Evolutionary conservation across 2,797 vertebrate genomes (phyloP).

Genomic region (Argyrosomus regius): DNA sequence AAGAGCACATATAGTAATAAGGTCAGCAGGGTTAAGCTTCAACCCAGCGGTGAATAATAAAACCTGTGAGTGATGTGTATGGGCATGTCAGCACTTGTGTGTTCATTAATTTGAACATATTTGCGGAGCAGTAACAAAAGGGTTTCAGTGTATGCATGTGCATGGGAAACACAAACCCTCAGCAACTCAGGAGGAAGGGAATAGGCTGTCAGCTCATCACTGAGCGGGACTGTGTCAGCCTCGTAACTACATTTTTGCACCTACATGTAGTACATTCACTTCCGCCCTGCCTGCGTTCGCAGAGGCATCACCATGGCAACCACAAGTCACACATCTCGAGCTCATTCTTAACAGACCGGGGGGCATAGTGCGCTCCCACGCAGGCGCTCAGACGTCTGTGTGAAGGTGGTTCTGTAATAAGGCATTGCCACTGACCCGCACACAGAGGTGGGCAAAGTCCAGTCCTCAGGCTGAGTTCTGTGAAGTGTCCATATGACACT

Average conservation of each 20-base stretch:
- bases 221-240: conserved; percentile 39
- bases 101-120: conserved; percentile 58
- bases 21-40: conserved; percentile 38
- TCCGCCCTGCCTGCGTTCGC: conserved; percentile 53
- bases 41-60: conserved; percentile 16
- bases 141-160: neutral
- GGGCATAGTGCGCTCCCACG: conserved; percentile 60
- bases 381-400: conserved; percentile 53
- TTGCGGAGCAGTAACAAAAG: conserved; percentile 52
- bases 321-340: conserved; percentile 63
- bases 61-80: conserved; percentile 28
- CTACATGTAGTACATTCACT: conserved; percentile 54
- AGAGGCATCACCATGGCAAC: conserved; percentile 69
- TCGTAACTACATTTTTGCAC: conserved; percentile 45
- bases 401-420: conserved; percentile 56
- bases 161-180: conserved; percentile 29
- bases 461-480: conserved; percentile 30
- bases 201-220: conserved; percentile 26
- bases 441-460: conserved; percentile 48
- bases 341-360: conserved; percentile 57
- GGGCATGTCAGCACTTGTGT: conserved; percentile 49
- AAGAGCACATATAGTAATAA: neutral
- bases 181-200: conserved; percentile 7
- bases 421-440: conserved; percentile 48
- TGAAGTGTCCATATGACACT: conserved; percentile 25